phyloP scores from a whole-genome alignment of 2,113 vertebrate genomes.

The Dryoscopus gambensis region DNA sequence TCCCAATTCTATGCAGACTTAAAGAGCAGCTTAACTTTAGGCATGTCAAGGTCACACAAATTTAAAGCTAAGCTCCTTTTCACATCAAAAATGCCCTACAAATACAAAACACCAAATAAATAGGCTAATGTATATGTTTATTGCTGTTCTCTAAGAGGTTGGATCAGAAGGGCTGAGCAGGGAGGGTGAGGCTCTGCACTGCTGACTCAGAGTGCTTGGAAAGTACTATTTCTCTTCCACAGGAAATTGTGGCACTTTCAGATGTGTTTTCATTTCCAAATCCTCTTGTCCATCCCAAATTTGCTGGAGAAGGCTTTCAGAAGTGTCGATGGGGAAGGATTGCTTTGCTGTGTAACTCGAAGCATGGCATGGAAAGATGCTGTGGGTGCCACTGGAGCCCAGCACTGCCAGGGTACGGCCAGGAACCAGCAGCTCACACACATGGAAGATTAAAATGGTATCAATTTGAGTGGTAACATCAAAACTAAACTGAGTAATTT shows the following conservation, averaged over 20 bases:
- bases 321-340: rapidly evolving
- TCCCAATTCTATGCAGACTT: neutral
- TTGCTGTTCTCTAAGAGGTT: neutral
- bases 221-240: neutral
- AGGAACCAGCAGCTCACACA: neutral
- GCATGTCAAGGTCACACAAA: rapidly evolving
- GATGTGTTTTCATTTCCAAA: neutral
- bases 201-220: neutral
- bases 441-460: neutral
- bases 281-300: neutral
- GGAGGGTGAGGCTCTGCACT: neutral
- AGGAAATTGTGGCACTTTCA: neutral
- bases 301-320: neutral
- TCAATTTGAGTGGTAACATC: neutral
- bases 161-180: neutral
- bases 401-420: neutral
- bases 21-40: neutral
- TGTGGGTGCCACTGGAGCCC: neutral
- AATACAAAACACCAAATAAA: neutral
- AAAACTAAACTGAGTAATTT: neutral
- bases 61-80: neutral
- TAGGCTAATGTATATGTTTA: neutral
- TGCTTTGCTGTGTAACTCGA: neutral
- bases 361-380: neutral
- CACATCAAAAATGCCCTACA: neutral